These are phyloP conservation scores for Temnothorax curvispinosus DNA, from an alignment of 1,140 invertebrate species.

Conservation along the genomic window DNA sequence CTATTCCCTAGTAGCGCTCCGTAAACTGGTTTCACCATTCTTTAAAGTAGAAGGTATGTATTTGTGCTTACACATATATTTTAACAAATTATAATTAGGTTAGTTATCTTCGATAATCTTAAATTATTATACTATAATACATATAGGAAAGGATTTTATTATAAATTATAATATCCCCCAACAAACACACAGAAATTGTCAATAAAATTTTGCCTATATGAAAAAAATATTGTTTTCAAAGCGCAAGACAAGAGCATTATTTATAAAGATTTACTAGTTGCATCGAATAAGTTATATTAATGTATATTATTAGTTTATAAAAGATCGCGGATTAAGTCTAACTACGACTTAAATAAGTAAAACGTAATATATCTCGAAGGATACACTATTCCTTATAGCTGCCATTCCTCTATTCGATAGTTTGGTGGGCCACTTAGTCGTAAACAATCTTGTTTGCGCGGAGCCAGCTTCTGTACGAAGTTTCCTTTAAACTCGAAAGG, in stretches of 20 bases:
- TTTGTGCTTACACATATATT: not conserved
- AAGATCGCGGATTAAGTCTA: not conserved
- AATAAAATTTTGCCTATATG: not conserved
- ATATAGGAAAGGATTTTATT: not conserved
- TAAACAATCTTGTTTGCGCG: constrained; percentile 49
- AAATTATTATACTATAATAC: not conserved
- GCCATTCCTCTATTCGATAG: not conserved
- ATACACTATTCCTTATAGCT: constrained; percentile 1
- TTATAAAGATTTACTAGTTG: not conserved
- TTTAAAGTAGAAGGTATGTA: not conserved
- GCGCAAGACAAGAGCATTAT: not conserved
- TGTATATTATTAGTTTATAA: not conserved
- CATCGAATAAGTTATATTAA: not conserved
- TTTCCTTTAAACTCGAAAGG: constrained; percentile 44
- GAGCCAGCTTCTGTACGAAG: constrained; percentile 15
- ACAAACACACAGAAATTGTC: not conserved
- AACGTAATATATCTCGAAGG: not conserved
- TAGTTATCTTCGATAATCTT: not conserved
- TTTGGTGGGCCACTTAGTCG: constrained; percentile 30
- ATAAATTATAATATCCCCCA: not conserved
- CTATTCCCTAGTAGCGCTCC: not conserved
- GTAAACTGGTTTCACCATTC: not conserved
- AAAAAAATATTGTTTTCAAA: not conserved
- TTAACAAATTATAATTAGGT: not conserved
- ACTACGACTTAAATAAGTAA: not conserved